Evolutionary conservation across 2,113 vertebrate species (phyloP).

Genomic region (Cettia cetti): DNA sequence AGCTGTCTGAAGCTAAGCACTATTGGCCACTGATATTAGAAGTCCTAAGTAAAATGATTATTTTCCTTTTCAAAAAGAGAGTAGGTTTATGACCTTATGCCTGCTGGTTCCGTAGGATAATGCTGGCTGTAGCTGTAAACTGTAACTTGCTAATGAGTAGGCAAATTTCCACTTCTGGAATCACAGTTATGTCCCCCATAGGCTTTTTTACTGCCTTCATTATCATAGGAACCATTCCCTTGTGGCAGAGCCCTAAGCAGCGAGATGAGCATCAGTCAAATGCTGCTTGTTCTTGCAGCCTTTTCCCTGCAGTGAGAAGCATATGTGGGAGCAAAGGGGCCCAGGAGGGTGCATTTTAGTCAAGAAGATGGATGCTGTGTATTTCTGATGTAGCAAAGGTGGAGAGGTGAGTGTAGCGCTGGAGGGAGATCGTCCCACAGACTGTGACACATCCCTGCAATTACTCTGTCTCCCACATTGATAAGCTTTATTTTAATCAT

Average conservation of each 20-base stretch:
- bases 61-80: neutral
- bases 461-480: neutral
- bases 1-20: neutral
- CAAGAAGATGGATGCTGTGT: neutral
- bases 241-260: neutral
- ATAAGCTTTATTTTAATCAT: neutral
- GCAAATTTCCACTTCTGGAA: neutral
- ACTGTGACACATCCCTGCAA: neutral
- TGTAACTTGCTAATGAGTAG: neutral
- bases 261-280: constrained; percentile 18
- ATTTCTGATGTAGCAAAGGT: constrained; percentile 10
- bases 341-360: neutral
- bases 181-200: neutral
- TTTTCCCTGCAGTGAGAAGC: neutral
- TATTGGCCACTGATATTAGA: neutral
- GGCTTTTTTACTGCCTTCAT: constrained; percentile 8
- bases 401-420: neutral
- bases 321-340: neutral
- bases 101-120: neutral
- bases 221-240: constrained; percentile 19
- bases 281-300: neutral
- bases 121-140: neutral
- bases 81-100: neutral
- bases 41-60: neutral
- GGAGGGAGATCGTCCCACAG: neutral